Evolutionary conservation across 2,113 vertebrate genomes (phyloP), one percentile per base, ranked within the genome.

Genomic region (Zootoca vivipara): DNA sequence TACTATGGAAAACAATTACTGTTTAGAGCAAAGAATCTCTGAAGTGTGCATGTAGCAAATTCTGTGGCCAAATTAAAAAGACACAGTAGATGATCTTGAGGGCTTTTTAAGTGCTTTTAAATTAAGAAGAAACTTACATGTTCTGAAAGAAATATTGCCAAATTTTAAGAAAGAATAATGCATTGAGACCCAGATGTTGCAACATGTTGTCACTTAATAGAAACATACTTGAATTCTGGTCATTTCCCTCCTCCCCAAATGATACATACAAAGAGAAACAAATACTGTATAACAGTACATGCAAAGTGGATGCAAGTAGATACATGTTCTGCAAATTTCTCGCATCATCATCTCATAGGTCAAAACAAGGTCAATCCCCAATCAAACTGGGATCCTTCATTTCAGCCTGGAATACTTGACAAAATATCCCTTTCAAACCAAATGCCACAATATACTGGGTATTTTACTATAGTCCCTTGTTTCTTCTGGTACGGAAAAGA

Each of bases 381-480:
- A 1, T 15, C 24, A 83, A 20, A 1, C 26, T 10, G 52, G 2
- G 28, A 93, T 85, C 26, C 81, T 80, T 40, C 7, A 0, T 88
- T 95, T 90, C 89, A 42, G 40, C 38, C 81, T 86, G 67, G 30
- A 82, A 56, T 83, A 92, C 74, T 88, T 83, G 8, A 87, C 40
- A 73, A 64, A 87, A 9, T 69, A 62, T 33, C 24, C 58, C 38
- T 88, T 93, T 93, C 87, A 95, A 95, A 92, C 85, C 75, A 92
- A 85, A 89, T 38, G 82, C 46, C 12, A 82, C 46, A 89, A 30
- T 3, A 0, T 77, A 92, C 90, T 4, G 5, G 80, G 89, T 92
- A 90, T 91, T 92, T 79, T 84, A 89, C 82, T 62, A 89, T 30
- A 87, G 28, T 69, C 86, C 92, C 94, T 92, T 82, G n/a, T 82